Percentiles rank a stretch among this genome's conserved stretches.
Evolutionary conservation across 1,140 invertebrate species (phyloP).

Genomic region (Ylistrum balloti): DNA sequence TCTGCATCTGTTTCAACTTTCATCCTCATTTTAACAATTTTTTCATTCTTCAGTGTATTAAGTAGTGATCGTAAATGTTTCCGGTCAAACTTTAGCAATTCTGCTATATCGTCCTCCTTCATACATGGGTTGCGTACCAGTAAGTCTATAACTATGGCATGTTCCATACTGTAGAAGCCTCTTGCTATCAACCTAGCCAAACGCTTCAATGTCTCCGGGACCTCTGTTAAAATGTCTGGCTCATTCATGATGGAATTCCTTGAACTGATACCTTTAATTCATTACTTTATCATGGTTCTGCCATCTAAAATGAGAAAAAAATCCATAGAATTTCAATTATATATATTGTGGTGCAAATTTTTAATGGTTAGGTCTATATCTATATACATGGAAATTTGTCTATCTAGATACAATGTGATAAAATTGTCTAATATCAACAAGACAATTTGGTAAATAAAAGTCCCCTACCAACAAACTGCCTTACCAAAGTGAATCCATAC

Average conservation of each 20-base stretch:
- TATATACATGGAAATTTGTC: no score
- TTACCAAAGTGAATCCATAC: no score
- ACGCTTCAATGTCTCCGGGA: constrained; percentile 88
- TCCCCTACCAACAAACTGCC: no score
- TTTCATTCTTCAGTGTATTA: constrained; percentile 93
- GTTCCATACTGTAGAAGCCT: constrained; percentile 96
- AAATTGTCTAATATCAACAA: no score
- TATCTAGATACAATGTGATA: no score
- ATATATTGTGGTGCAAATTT: no score
- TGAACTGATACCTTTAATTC: not conserved
- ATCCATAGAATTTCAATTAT: no score
- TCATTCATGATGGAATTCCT: constrained; percentile 65
- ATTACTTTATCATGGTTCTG: not conserved
- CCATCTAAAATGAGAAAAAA: not conserved
- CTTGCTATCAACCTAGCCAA: constrained; percentile 93
- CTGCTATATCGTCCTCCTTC: constrained; percentile 98
- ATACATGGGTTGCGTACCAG: constrained; percentile 96
- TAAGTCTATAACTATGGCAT: constrained; percentile 97
- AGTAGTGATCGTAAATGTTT: constrained; percentile 96
- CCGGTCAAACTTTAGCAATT: constrained; percentile 95
- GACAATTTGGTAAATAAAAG: no score
- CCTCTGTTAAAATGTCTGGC: constrained; percentile 76
- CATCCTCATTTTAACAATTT: constrained; percentile 95
- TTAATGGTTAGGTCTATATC: no score
- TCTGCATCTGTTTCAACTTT: constrained; percentile 97